A percentile compares a stretch with the other conserved stretches of the same genome.
These are phyloP conservation scores for Drosophila vallismaia DNA, from an alignment of 2,888 invertebrate species.

Conservation along the genomic window DNA sequence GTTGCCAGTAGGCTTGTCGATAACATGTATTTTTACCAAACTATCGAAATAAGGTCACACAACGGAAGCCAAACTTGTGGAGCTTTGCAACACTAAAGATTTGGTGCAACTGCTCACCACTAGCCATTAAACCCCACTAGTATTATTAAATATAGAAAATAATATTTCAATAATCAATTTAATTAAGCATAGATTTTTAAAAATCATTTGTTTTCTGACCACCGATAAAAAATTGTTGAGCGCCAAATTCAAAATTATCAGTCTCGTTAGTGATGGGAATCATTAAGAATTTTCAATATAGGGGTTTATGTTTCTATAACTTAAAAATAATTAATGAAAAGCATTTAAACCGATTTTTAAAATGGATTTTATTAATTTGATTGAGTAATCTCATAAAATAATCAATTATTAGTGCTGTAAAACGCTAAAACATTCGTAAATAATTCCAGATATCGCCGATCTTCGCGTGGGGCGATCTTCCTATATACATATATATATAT, in stretches of 20 bases:
- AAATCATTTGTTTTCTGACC: not conserved
- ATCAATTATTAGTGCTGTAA: not conserved
- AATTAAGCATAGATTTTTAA: not conserved
- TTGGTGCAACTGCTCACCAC: no score
- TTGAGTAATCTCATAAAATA: no score
- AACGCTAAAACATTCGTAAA: not conserved
- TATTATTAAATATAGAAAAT: no score
- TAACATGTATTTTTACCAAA: no score
- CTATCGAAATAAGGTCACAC: no score
- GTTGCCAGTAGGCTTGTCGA: not conserved
- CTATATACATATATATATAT: constrained; percentile 1
- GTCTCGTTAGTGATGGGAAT: not conserved
- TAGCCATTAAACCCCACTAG: no score
- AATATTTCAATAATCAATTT: not conserved
- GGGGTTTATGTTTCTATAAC: not conserved
- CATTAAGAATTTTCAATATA: not conserved
- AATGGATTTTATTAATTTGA: not conserved
- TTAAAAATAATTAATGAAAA: no score
- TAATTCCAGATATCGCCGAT: constrained; percentile 3
- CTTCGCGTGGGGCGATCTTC: constrained; percentile 8
- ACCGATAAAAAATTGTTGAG: not conserved
- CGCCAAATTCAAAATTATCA: not conserved
- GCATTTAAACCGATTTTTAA: not conserved
- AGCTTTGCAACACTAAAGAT: no score
- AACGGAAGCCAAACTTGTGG: no score